phyloP scores from a whole-genome alignment of 2,797 vertebrate species.

The Pseudopleuronectes americanus region DNA sequence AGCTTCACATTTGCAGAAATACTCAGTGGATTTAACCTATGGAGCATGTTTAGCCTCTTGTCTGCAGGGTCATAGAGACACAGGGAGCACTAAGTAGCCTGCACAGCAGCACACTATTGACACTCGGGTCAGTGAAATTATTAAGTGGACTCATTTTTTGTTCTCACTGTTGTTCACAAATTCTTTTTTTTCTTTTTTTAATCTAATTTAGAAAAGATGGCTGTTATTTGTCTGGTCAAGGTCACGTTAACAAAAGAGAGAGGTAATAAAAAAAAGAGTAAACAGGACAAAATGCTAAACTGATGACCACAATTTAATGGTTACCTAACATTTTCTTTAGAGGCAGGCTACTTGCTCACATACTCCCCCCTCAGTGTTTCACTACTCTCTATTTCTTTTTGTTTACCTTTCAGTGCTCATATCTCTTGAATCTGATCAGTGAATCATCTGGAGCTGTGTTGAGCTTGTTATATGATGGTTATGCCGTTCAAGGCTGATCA shows the following conservation, averaged over 20 bases:
- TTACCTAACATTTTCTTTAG: constrained; percentile 9
- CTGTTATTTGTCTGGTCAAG: neutral
- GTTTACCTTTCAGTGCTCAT: constrained; percentile 7
- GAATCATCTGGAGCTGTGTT: constrained; percentile 23
- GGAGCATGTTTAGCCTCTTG: constrained; percentile 5
- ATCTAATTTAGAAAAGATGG: neutral
- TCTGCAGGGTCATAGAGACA: constrained; percentile 13
- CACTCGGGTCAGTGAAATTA: constrained; percentile 6
- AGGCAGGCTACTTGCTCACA: neutral
- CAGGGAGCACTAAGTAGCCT: constrained; percentile 3
- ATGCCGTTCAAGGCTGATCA: constrained; percentile 33
- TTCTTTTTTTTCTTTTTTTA: neutral
- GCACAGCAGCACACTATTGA: constrained; percentile 1
- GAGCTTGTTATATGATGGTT: constrained; percentile 29
- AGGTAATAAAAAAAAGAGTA: neutral
- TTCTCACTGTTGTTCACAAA: neutral
- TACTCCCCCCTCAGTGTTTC: constrained; percentile 14
- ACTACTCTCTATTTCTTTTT: constrained; percentile 7
- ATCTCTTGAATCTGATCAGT: constrained; percentile 21
- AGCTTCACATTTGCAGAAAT: neutral
- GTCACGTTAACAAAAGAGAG: neutral
- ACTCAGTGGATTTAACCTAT: neutral
- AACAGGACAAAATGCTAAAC: neutral
- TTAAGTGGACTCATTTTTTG: constrained; percentile 10
- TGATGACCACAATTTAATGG: neutral